Percentiles rank a stretch among this genome's conserved stretches.
Conservation (phyloP, 2,113 vertebrate species). For the Spheniscus mendiculus region DNA sequence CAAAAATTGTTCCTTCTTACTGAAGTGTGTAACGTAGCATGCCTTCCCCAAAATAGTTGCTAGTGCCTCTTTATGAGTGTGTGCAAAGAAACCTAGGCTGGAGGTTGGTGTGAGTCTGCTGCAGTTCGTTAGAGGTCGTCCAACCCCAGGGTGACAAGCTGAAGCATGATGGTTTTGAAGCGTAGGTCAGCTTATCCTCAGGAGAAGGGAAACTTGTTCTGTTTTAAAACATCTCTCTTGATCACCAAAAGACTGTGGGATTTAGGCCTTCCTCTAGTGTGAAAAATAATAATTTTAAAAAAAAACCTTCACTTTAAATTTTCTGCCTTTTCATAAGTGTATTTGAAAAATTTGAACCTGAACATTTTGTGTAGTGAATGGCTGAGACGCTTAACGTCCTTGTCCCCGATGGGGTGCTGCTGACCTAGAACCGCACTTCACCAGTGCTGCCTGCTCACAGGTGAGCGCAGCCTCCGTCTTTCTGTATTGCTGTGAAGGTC, state of each 20-base stretch:
- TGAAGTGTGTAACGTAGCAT: not conserved
- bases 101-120: not conserved
- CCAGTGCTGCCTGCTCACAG: fast-evolving
- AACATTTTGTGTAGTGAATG: not conserved
- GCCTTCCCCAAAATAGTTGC: not conserved
- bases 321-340: not conserved
- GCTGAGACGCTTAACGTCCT: not conserved
- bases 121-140: not conserved
- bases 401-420: not conserved
- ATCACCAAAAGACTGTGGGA: not conserved
- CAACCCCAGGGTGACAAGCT: not conserved
- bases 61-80: not conserved
- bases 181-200: not conserved
- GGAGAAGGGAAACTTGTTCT: not conserved
- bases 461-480: not conserved
- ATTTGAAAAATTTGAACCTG: not conserved
- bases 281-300: not conserved
- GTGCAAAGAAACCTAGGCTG: not conserved
- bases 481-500: not conserved
- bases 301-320: not conserved
- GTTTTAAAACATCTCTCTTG: not conserved
- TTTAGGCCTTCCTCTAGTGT: not conserved
- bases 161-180: not conserved
- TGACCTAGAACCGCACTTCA: not conserved
- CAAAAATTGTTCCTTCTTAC: not conserved